Conservation (phyloP, 2,888 invertebrate genomes). For the Pheosia gnoma region DNA sequence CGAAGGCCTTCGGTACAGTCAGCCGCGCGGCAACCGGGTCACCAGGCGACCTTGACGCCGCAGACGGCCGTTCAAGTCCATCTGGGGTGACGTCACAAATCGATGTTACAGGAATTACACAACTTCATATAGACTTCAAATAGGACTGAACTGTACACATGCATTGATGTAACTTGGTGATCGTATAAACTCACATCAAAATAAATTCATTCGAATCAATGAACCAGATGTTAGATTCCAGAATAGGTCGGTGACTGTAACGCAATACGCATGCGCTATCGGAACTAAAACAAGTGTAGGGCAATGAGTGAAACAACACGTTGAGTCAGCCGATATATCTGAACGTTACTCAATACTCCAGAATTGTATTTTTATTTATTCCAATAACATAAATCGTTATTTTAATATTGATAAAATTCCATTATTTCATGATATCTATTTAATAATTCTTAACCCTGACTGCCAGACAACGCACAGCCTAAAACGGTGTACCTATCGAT, state of each 20-base stretch:
- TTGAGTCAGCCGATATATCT: constrained; percentile 32
- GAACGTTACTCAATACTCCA: no score
- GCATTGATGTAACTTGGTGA: no score
- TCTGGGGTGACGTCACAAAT: constrained; percentile 29
- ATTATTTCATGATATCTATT: no score
- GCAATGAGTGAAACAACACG: constrained; percentile 31
- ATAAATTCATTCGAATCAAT: no score
- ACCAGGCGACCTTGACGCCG: constrained; percentile 28
- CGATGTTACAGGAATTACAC: constrained; percentile 8
- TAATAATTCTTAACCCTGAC: no score
- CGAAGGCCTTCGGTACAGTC: constrained; percentile 20
- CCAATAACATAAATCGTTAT: no score
- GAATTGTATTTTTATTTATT: no score
- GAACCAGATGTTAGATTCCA: constrained; percentile 7
- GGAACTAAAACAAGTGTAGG: constrained; percentile 29
- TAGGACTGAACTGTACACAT: neutral
- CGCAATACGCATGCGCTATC: constrained; percentile 37
- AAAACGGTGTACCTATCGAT: no score
- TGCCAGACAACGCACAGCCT: no score
- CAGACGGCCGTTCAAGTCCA: constrained; percentile 33
- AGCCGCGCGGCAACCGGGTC: constrained; percentile 28
- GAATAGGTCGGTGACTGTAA: constrained; percentile 35
- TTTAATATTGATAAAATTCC: no score
- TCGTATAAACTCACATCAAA: no score
- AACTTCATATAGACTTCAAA: neutral